A percentile compares a stretch with the other conserved stretches of the same genome.
Conservation (phyloP, 2,888 invertebrate genomes). For the Cabera pusaria region DNA sequence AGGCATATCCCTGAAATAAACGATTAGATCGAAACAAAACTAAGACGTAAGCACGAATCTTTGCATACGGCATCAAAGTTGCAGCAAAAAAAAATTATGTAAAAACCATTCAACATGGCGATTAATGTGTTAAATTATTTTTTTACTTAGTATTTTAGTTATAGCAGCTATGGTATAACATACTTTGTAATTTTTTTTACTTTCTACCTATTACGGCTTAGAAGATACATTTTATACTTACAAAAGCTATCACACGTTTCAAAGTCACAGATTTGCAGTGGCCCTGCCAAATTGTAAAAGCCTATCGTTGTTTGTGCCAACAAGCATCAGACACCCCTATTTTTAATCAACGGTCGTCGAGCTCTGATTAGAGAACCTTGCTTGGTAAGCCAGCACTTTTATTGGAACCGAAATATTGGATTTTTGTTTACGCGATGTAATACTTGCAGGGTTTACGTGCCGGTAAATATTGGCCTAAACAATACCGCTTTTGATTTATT, state of each 20-base stretch:
- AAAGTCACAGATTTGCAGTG: neutral
- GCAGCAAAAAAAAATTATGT: no score
- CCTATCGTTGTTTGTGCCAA: slow-evolving; percentile 26
- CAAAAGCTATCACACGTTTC: neutral
- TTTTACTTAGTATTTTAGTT: no score
- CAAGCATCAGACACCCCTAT: slow-evolving; percentile 24
- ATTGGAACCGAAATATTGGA: slow-evolving; percentile 30
- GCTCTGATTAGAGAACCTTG: slow-evolving; percentile 34
- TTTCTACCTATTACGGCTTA: no score
- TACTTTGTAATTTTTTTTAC: no score
- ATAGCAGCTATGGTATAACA: no score
- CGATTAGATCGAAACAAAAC: no score
- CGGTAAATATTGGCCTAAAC: slow-evolving; percentile 15
- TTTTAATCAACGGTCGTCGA: slow-evolving; percentile 33
- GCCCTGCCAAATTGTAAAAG: slow-evolving; percentile 2
- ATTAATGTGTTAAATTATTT: no score
- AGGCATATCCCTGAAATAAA: no score
- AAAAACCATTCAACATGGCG: no score
- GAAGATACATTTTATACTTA: no score
- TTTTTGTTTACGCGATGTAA: slow-evolving; percentile 27
- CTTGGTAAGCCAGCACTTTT: slow-evolving; percentile 30
- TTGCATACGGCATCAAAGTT: no score
- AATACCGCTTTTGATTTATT: slow-evolving; percentile 11
- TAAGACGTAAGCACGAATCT: no score
- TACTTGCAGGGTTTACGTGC: slow-evolving; percentile 6